Evolutionary conservation across 2,797 vertebrate species (phyloP).

Genomic region (Acomys russatus): DNA sequence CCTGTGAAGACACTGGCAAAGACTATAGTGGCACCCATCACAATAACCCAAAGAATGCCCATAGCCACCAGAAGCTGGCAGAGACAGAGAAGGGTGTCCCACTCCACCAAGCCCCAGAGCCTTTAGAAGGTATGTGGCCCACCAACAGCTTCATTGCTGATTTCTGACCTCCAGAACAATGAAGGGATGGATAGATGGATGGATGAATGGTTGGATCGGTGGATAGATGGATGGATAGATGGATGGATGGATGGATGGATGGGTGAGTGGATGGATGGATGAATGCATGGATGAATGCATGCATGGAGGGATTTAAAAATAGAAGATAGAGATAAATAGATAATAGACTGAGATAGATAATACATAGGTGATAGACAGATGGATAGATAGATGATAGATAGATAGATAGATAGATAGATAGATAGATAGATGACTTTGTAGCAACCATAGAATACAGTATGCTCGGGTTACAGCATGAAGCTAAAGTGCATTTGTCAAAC

Average conservation of each 20-base stretch:
- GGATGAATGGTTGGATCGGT: neutral
- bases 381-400: neutral
- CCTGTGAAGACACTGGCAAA: neutral
- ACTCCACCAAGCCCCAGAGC: neutral
- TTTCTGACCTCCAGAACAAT: neutral
- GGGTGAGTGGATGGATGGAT: neutral
- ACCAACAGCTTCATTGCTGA: neutral
- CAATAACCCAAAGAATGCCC: neutral
- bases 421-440: neutral
- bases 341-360: too few relatives aligned
- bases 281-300: neutral
- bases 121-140: neutral
- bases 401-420: neutral
- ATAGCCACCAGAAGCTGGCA: neutral
- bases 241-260: neutral
- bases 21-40: neutral
- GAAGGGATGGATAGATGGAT: neutral
- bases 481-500: neutral
- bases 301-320: too few relatives aligned
- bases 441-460: neutral
- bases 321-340: too few relatives aligned
- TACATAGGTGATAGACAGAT: neutral
- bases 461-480: neutral
- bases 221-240: neutral
- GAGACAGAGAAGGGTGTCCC: neutral